Evolutionary conservation across 2,797 vertebrate genomes (phyloP), one percentile per base, ranked within the genome.

Genomic region (Megalops cyprinoides): DNA sequence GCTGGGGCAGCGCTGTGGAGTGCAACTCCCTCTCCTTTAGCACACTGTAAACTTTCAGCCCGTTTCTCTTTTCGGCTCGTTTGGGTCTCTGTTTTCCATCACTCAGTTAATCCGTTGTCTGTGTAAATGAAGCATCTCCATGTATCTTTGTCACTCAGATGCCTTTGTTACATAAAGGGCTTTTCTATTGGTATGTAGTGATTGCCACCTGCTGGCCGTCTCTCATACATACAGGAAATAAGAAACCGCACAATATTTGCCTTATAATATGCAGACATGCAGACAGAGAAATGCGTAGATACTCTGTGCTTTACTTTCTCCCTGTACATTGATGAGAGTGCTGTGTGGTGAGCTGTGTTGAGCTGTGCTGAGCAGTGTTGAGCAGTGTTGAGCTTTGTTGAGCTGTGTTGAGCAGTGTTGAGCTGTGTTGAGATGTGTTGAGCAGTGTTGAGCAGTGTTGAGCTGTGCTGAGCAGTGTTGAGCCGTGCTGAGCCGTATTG

Each of bases 201-300:
- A 75, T 39, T 71, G 81, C 88, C 88, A 82, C 74, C 88, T 86
- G 56, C 71, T 86, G 88, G 86, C 74, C 28, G 4, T 1, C 5
- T 51, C 65, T 2, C 79, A 31, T 74, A 62, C 60, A n/a, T 81
- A 39, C 77, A 76, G 3, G 20, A 4, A 20, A 6, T 18, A 44
- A 23, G 15, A 1, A 55, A 74, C 44, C 75, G 25, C 37, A 18
- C 18, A 39, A 1, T 42, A 15, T 51, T 55, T 37, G 49, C 18
- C 55, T 10, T 14, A 3, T 65, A 31, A 20, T 14, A n/a, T n/a
- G n/a, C 37, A 39, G 65, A 51, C 8, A 51, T 1, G 15, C 8
- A 51, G 15, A 15, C 8, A 1, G 15, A 15, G 15, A 51, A 15
- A 8, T 7, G 49, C 49, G 51, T 1, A 51, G 15, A 15, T 5